Conservation (phyloP, 1,140 invertebrate genomes). For the Maniola jurtina region DNA sequence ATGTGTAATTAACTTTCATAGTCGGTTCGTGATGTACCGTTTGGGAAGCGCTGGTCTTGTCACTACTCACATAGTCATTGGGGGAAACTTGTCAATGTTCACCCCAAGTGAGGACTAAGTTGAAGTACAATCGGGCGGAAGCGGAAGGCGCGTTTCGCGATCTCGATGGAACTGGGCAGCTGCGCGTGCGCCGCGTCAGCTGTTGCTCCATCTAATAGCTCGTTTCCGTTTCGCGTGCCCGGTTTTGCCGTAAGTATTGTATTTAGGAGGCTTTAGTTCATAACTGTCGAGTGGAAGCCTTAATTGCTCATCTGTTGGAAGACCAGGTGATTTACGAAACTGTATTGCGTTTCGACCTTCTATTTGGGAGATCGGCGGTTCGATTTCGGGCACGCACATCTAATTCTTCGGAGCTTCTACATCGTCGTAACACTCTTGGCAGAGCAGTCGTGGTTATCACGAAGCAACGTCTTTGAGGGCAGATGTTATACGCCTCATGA, state of each 20-base stretch:
- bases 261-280: slow-evolving; percentile 29
- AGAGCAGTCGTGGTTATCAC: no score
- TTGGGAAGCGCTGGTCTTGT: not conserved
- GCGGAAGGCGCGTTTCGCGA: slow-evolving; percentile 74
- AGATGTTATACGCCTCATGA: no score
- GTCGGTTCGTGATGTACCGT: slow-evolving; percentile 31
- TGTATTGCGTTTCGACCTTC: not conserved
- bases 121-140: slow-evolving; percentile 70
- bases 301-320: not conserved
- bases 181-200: slow-evolving; percentile 58
- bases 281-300: not conserved
- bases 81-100: slow-evolving; percentile 28
- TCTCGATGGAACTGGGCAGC: slow-evolving; percentile 72
- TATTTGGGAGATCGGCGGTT: no score
- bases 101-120: slow-evolving; percentile 51
- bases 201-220: slow-evolving; percentile 66
- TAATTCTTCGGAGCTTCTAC: no score
- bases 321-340: not conserved
- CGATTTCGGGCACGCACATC: no score
- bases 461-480: no score
- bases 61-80: not conserved
- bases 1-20: no score
- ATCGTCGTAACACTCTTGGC: no score
- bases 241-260: slow-evolving; percentile 19
- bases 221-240: slow-evolving; percentile 57